Conservation (phyloP, 2,113 vertebrate species). For the Halcyon senegalensis region DNA sequence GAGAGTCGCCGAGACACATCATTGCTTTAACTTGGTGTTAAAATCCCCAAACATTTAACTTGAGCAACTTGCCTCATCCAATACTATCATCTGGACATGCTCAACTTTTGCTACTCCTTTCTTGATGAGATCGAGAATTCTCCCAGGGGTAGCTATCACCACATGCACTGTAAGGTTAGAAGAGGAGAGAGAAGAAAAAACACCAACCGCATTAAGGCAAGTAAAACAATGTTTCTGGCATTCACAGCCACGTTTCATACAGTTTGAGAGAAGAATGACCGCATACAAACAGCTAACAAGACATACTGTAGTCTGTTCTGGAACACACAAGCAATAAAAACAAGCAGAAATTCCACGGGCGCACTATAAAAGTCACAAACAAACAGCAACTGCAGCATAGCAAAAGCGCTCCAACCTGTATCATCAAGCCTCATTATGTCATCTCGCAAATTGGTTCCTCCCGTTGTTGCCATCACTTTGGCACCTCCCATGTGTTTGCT, state of each 20-base stretch:
- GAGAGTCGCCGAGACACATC: background rate
- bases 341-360: background rate
- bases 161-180: conserved; percentile 87
- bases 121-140: conserved; percentile 99
- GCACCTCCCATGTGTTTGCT: conserved; percentile 99
- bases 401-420: conserved; percentile 81
- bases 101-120: conserved; percentile 98
- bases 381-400: background rate
- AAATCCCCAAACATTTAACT: background rate
- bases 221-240: background rate
- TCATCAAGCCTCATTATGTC: conserved; percentile 99
- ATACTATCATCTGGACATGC: conserved; percentile 97
- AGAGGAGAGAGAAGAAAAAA: background rate
- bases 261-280: background rate
- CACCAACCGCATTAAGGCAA: background rate
- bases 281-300: background rate
- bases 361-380: background rate
- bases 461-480: conserved; percentile 99
- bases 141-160: conserved; percentile 96
- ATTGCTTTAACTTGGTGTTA: background rate
- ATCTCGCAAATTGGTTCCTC: conserved; percentile 98
- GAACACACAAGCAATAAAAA: background rate
- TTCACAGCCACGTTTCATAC: rapidly evolving
- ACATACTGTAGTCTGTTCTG: background rate
- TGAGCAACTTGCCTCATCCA: conserved; percentile 89